Percentiles rank a stretch among this genome's conserved stretches.
Evolutionary conservation across 2,888 invertebrate species (phyloP).

Genomic region (Ormia ochracea): DNA sequence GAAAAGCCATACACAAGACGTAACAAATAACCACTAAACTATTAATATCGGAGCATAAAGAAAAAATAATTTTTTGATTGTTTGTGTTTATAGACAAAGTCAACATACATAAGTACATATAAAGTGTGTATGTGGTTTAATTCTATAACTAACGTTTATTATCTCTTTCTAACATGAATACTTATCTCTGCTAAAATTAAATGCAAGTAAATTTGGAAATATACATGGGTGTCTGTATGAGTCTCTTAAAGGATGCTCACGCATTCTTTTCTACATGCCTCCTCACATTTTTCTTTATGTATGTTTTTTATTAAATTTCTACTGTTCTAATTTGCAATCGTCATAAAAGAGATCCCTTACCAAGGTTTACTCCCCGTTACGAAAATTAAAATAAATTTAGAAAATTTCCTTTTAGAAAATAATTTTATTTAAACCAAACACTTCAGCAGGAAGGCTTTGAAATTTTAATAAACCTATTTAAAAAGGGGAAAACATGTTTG

Average conservation of each 20-base stretch:
- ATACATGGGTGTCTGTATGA: neutral
- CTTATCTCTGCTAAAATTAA: constrained; percentile 55
- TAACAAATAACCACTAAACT: neutral
- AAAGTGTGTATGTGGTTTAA: neutral
- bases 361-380: constrained; percentile 61
- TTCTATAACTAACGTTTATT: neutral
- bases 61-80: constrained; percentile 11
- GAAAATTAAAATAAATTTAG: constrained; percentile 15
- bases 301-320: constrained; percentile 24
- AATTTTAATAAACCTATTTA: too few species aligned
- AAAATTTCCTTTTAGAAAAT: constrained; percentile 26
- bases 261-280: constrained; percentile 21
- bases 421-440: too few species aligned
- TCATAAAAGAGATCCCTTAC: constrained; percentile 61
- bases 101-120: neutral
- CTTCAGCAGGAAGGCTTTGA: too few species aligned
- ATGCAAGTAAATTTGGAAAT: too few species aligned
- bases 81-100: constrained; percentile 20
- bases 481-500: too few species aligned
- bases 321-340: constrained; percentile 55
- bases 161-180: constrained; percentile 58
- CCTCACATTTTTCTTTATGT: neutral
- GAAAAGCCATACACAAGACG: neutral
- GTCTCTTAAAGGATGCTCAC: constrained; percentile 56
- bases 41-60: constrained; percentile 12